These are phyloP conservation scores for Calonectris borealis DNA, from an alignment of 2,113 vertebrate species.

Conservation along the genomic window DNA sequence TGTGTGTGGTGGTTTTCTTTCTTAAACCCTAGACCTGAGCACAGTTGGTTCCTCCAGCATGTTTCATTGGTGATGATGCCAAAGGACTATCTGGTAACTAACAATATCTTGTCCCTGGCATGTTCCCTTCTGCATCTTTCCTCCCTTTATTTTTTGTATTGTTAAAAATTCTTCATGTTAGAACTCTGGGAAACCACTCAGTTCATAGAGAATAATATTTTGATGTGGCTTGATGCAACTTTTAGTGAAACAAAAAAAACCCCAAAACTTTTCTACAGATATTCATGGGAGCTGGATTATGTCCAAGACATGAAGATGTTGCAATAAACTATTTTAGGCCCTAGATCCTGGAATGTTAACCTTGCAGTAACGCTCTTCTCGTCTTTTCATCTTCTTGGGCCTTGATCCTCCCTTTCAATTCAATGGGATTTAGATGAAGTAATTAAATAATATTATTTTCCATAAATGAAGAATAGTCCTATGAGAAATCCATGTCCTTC, in stretches of 20 bases:
- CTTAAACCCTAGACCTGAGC: neutral
- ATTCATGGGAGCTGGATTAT: neutral
- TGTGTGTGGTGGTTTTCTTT: neutral
- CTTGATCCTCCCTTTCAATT: slow-evolving; percentile 48
- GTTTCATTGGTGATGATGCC: neutral
- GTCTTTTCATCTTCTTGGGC: slow-evolving; percentile 32
- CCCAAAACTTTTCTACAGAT: neutral
- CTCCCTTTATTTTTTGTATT: neutral
- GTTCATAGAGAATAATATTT: slow-evolving; percentile 3
- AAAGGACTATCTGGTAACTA: neutral
- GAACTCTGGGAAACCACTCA: neutral
- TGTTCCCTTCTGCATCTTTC: neutral
- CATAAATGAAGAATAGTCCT: slow-evolving; percentile 5
- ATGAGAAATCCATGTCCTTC: slow-evolving; percentile 59
- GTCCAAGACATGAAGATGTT: slow-evolving; percentile 23
- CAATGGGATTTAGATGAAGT: slow-evolving; percentile 10
- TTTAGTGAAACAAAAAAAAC: neutral
- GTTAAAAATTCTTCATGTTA: neutral
- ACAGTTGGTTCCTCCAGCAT: neutral
- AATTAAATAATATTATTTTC: slow-evolving; percentile 53
- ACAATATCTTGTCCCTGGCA: neutral
- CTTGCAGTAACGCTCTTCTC: neutral
- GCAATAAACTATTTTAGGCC: slow-evolving; percentile 23
- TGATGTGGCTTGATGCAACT: neutral
- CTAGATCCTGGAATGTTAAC: slow-evolving; percentile 43